Evolutionary conservation across 2,888 invertebrate genomes (phyloP).

Genomic region (Cactoblastis cactorum): DNA sequence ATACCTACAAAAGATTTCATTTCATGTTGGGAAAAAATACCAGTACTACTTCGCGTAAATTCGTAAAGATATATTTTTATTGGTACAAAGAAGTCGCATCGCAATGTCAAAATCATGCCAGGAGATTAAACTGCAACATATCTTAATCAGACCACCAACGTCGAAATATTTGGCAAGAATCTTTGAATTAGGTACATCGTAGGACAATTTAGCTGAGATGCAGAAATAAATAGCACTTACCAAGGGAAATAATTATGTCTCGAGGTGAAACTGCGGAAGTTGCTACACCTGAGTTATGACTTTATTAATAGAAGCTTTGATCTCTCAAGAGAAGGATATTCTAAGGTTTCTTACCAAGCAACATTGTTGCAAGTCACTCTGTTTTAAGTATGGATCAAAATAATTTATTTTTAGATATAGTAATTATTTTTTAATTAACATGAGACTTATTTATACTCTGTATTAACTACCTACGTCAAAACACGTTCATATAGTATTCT

Average conservation of each 20-base stretch:
- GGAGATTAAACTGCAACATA: not conserved
- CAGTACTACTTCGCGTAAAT: too few species aligned
- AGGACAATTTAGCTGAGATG: not conserved
- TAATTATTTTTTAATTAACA: too few species aligned
- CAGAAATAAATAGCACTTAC: not conserved
- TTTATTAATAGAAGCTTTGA: conserved; percentile 5
- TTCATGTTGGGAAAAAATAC: too few species aligned
- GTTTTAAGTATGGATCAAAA: too few species aligned
- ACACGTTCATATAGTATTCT: too few species aligned
- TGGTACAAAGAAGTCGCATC: too few species aligned
- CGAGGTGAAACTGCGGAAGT: conserved; percentile 15
- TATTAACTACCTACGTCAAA: too few species aligned
- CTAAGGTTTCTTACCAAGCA: not conserved
- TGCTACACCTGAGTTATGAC: conserved; percentile 24
- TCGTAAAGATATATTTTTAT: too few species aligned
- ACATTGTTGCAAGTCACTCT: too few species aligned
- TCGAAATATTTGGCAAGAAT: not conserved
- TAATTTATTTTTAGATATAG: too few species aligned
- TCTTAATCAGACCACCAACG: not conserved
- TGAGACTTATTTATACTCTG: too few species aligned
- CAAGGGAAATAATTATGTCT: conserved; percentile 1
- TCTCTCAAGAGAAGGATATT: conserved; percentile 16
- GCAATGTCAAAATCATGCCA: not conserved
- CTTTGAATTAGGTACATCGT: not conserved
- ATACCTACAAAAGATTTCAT: too few species aligned